Evolutionary conservation across 2,113 vertebrate genomes (phyloP).

Genomic region (Podarcis cretensis): DNA sequence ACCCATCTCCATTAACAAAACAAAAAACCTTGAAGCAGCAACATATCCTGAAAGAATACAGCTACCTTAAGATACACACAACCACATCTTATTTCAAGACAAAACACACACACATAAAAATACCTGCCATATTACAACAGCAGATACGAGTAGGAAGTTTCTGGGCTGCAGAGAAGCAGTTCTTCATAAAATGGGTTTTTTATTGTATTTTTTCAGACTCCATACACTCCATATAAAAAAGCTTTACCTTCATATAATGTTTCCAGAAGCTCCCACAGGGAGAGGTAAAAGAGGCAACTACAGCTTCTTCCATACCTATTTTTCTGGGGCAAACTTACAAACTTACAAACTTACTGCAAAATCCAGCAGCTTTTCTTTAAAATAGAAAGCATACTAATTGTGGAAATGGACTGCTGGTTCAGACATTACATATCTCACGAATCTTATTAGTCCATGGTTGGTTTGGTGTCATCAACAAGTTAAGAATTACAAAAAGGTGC

Average conservation of each 20-base stretch:
- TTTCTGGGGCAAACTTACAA: slow-evolving; percentile 1
- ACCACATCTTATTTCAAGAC: background rate
- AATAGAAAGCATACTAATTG: slow-evolving; percentile 20
- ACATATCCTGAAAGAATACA: background rate
- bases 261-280: slow-evolving; percentile 29
- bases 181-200: slow-evolving; percentile 9
- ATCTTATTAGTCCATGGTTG: slow-evolving; percentile 1
- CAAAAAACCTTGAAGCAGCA: background rate
- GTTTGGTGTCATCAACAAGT: background rate
- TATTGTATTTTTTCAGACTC: slow-evolving; percentile 12
- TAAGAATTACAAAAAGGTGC: slow-evolving; percentile 26
- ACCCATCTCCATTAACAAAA: background rate
- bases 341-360: slow-evolving; percentile 11
- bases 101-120: background rate
- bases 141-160: background rate
- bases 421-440: slow-evolving; percentile 9
- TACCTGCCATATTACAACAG: slow-evolving; percentile 1
- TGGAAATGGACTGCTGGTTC: slow-evolving; percentile 12
- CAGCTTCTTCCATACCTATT: slow-evolving; percentile 4
- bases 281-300: slow-evolving; percentile 20
- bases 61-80: background rate
- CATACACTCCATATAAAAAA: slow-evolving; percentile 7
- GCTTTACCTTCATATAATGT: background rate
- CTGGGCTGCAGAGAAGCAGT: background rate
- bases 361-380: slow-evolving; percentile 39